Evolutionary conservation across 2,888 invertebrate genomes (phyloP).

Genomic region (Meghimatium bilineatum): DNA sequence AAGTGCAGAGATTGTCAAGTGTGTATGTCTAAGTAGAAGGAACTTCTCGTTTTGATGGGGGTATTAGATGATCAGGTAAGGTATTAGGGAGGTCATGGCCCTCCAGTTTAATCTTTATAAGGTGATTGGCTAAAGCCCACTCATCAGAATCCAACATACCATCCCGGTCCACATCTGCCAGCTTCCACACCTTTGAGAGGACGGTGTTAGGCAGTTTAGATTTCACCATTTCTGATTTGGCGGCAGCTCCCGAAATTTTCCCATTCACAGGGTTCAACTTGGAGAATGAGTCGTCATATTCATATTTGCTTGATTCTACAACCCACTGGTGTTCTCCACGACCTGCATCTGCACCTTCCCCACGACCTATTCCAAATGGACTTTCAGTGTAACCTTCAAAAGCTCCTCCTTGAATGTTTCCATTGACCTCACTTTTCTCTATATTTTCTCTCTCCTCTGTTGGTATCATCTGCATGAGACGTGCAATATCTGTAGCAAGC

Average conservation of each 20-base stretch:
- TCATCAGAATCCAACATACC: constrained; percentile 97
- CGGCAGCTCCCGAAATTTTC: constrained; percentile 90
- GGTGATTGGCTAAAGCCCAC: constrained; percentile 97
- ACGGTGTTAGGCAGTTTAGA: constrained; percentile 98
- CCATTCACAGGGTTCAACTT: constrained; percentile 88
- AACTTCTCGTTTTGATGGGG: constrained; percentile 81
- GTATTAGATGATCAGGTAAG: constrained; percentile 92
- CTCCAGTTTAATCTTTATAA: constrained; percentile 76
- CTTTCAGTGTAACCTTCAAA: constrained; percentile 85
- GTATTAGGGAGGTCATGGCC: constrained; percentile 93
- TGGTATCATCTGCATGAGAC: constrained; percentile 97
- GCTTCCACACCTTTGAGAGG: constrained; percentile 96
- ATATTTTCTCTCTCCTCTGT: constrained; percentile 82
- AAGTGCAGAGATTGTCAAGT: neutral
- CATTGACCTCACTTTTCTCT: constrained; percentile 49
- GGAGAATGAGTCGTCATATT: constrained; percentile 86
- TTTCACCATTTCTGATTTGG: constrained; percentile 94
- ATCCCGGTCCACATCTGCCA: constrained; percentile 96
- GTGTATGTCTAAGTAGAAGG: neutral
- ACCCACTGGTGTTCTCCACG: constrained; percentile 97
- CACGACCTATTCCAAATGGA: constrained; percentile 75
- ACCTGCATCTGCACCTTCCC: constrained; percentile 96
- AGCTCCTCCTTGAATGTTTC: constrained; percentile 86
- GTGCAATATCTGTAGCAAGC: constrained; percentile 96
- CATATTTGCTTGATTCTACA: constrained; percentile 90